Base-by-base conservation (phyloP, 2,888 invertebrate species). In the Drosophila incognita region DNA sequence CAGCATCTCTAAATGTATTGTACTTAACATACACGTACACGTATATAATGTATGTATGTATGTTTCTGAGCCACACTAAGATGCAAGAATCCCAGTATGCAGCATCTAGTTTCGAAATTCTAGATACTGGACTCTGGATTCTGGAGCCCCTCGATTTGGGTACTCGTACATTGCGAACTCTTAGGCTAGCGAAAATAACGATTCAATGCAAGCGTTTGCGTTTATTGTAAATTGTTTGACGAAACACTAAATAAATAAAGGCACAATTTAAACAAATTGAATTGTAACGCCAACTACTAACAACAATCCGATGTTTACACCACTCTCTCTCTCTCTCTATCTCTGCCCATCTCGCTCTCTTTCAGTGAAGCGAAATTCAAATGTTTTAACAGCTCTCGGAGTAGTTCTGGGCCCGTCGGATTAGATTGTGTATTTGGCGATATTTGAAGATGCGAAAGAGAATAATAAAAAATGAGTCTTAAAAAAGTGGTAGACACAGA, bases 211-310 rank as follows among this genome's bases (percentile, higher is more conserved):
- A 79, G 53, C 67, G 64, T 68, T 69, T 70, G 68, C 67, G 82
- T 72, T 82, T 76, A 82, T 78, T 82, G 85, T 85, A 82, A 82
- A 82, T 82, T 85, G 86, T 85, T 82, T 56, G 53, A 76, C 72
- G 64, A 60, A 65, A 67, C 56, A 76, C 76, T 51, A 64, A 82
- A 69, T 63, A 77, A 78, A 79, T 73, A 72, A 76, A 67, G 74
- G 67, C 71, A 64, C 80, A 82, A 77, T 69, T 79, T 68, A 63
- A 54, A 59, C 38, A 74, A 67, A 59, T 71, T 76, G 38, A 71
- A 72, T 80, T 84, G 69, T 74, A 68, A 66, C 54, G 72, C 68
- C 68, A 83, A 64, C 69, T 60, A 73, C 66, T 66, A 66, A 69
- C 49, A 68, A 42, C 53, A 38, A 24, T 46, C 24, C 46, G 15